phyloP scores from a whole-genome alignment of 2,797 vertebrate species.

The Iguana delicatissima region DNA sequence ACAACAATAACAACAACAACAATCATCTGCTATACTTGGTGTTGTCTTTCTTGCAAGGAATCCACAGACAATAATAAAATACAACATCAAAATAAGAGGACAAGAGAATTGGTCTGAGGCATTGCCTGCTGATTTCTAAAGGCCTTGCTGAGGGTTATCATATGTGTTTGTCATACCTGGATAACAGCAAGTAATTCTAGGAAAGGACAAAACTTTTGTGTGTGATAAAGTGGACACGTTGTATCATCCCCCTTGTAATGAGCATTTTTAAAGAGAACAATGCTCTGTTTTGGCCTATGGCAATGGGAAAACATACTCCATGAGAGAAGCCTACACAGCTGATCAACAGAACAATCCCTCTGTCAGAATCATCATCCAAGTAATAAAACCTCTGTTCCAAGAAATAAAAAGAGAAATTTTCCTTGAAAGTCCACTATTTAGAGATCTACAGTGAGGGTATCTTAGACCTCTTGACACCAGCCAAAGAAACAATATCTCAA shows the following conservation, averaged over 20 bases:
- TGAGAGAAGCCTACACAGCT: conserved; percentile 94
- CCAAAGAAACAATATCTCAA: conserved; percentile 85
- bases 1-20: no score
- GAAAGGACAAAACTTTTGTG: conserved; percentile 91
- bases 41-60: no score
- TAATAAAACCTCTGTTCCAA: conserved; percentile 89
- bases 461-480: conserved; percentile 88
- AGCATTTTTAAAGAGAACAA: conserved; percentile 97
- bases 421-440: conserved; percentile 90
- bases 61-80: no score
- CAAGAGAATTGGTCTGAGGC: no score
- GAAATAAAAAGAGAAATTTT: conserved; percentile 85
- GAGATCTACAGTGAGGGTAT: conserved; percentile 99
- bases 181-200: conserved; percentile 93
- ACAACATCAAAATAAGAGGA: no score
- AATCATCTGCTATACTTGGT: no score
- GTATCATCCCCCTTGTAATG: conserved; percentile 86
- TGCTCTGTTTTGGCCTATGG: conserved; percentile 94
- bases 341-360: conserved; percentile 88
- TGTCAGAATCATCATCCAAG: conserved; percentile 93
- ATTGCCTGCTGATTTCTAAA: conserved; percentile 88
- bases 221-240: conserved; percentile 88
- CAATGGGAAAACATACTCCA: conserved; percentile 97
- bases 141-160: conserved; percentile 93
- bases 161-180: conserved; percentile 90